Conservation (phyloP, 2,888 invertebrate species). For the Xestia sexstrigata region DNA sequence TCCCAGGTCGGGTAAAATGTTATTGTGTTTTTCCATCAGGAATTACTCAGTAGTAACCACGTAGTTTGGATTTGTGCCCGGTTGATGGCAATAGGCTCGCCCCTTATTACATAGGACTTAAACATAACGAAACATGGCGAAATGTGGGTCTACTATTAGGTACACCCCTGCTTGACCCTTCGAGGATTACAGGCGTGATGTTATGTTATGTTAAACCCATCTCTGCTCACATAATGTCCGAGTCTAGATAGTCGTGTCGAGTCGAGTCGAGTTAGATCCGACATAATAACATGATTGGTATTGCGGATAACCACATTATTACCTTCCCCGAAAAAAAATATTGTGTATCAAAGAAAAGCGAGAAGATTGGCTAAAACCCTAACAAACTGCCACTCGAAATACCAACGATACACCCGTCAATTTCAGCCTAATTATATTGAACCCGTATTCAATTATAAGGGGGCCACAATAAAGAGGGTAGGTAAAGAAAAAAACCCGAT, state of each 20-base stretch:
- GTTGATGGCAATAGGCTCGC: too few species aligned
- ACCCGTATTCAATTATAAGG: constrained; percentile 52
- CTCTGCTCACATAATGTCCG: neutral
- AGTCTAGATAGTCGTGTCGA: too few species aligned
- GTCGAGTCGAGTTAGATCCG: too few species aligned
- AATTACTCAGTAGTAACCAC: too few species aligned
- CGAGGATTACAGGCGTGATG: too few species aligned
- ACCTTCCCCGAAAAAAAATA: neutral
- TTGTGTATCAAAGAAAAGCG: neutral
- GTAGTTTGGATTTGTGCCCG: too few species aligned
- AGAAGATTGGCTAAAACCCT: constrained; percentile 1
- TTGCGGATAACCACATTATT: neutral
- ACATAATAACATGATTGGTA: neutral
- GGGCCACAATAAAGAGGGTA: constrained; percentile 13
- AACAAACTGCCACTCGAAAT: neutral
- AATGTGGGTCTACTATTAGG: too few species aligned
- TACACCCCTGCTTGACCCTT: too few species aligned
- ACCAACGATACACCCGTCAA: constrained; percentile 29
- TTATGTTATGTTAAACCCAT: neutral
- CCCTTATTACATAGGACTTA: too few species aligned
- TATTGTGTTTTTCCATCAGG: too few species aligned
- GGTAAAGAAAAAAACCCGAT: constrained; percentile 5
- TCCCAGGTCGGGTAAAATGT: too few species aligned
- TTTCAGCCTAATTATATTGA: constrained; percentile 44
- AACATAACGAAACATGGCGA: too few species aligned